These are phyloP conservation scores for Puffinus mauretanicus DNA, from an alignment of 2,113 vertebrate species.

Conservation along the genomic window DNA sequence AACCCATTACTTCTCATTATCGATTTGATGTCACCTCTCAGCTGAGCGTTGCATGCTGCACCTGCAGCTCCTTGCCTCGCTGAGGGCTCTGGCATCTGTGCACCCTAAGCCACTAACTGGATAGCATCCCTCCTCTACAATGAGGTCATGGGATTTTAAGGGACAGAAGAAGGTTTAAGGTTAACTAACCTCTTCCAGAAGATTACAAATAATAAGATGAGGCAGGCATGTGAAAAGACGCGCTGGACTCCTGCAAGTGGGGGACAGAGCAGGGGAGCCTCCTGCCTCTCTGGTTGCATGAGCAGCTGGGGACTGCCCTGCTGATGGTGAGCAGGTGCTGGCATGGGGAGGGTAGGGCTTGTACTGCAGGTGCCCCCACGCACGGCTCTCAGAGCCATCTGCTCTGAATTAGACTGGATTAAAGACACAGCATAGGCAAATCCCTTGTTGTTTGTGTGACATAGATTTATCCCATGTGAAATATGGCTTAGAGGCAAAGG, in stretches of 20 bases:
- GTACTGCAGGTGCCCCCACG: neutral
- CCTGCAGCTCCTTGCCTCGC: neutral
- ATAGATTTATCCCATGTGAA: conserved; percentile 12
- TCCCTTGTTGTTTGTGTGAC: neutral
- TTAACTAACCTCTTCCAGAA: neutral
- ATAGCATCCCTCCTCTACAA: neutral
- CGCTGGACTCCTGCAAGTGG: neutral
- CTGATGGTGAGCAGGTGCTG: rapidly evolving
- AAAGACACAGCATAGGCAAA: neutral
- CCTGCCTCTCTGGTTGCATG: rapidly evolving
- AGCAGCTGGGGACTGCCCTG: neutral
- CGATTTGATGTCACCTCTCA: neutral
- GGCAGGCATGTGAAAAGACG: neutral
- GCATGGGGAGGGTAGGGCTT: rapidly evolving
- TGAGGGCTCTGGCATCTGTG: neutral
- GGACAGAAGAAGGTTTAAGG: neutral
- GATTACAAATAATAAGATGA: conserved; percentile 14
- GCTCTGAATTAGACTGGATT: conserved; percentile 45
- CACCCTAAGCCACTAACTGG: neutral
- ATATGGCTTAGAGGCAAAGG: neutral
- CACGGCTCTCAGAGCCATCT: neutral
- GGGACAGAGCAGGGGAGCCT: neutral
- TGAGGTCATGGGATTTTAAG: neutral
- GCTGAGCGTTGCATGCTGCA: neutral
- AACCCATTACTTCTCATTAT: neutral